These are phyloP conservation scores for Caenorhabditis wallacei DNA, from an alignment of 2,888 invertebrate genomes.

Conservation along the genomic window DNA sequence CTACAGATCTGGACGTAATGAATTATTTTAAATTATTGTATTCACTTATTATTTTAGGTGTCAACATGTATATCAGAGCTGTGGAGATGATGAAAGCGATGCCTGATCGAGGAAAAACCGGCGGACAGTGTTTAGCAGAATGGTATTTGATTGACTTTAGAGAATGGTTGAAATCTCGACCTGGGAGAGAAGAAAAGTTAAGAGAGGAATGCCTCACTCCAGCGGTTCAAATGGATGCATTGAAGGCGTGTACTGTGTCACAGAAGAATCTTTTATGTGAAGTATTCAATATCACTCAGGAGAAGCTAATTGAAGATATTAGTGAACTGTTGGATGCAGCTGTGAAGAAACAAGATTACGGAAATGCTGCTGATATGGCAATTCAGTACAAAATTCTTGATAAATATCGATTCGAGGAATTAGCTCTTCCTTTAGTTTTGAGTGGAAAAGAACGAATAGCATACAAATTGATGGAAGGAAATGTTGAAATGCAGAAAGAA, in stretches of 20 bases:
- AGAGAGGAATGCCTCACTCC: constrained; percentile 18
- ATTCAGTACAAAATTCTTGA: constrained; percentile 8
- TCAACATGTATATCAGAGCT: constrained; percentile 37
- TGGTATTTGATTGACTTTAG: constrained; percentile 42
- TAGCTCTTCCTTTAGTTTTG: constrained; percentile 42
- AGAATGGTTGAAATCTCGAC: constrained; percentile 13
- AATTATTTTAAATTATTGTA: background rate
- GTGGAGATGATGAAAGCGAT: constrained; percentile 52
- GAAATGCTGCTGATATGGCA: constrained; percentile 36
- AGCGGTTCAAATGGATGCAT: constrained; percentile 19
- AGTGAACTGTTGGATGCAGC: background rate
- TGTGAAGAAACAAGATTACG: constrained; percentile 36
- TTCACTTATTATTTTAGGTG: background rate
- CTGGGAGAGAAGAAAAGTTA: constrained; percentile 3
- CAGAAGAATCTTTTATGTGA: constrained; percentile 28
- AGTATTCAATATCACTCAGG: constrained; percentile 29
- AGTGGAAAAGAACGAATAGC: constrained; percentile 10
- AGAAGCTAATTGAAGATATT: constrained; percentile 23
- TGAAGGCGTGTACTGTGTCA: background rate
- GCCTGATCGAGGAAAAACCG: constrained; percentile 44
- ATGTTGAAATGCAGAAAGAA: constrained; percentile 12
- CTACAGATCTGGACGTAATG: background rate
- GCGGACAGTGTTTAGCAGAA: constrained; percentile 13
- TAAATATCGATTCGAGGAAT: constrained; percentile 13
- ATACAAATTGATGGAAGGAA: constrained; percentile 13